Percentiles rank a stretch among this genome's conserved stretches.
Evolutionary conservation across 2,888 invertebrate genomes (phyloP).

Genomic region (Rapana venosa): DNA sequence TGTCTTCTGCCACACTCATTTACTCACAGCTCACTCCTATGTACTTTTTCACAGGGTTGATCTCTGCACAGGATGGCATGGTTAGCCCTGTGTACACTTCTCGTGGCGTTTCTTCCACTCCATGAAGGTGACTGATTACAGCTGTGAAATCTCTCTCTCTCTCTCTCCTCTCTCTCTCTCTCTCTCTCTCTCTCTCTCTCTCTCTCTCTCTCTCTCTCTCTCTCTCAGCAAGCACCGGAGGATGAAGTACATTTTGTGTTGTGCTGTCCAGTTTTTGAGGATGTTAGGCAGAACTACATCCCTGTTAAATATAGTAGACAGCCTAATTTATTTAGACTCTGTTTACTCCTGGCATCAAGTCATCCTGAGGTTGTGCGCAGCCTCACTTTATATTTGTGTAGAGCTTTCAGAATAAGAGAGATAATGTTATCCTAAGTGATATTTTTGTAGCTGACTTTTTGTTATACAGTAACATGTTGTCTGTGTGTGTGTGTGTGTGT

Average conservation of each 20-base stretch:
- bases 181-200: not conserved
- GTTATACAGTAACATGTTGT: too few relatives aligned
- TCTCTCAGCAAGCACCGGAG: not conserved
- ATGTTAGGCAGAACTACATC: too few relatives aligned
- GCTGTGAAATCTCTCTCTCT: not conserved
- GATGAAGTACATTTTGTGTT: not conserved
- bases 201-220: conserved; percentile 1
- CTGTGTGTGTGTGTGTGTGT: too few relatives aligned
- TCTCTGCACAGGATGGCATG: not conserved
- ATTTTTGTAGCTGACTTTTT: too few relatives aligned
- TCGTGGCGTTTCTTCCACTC: not conserved
- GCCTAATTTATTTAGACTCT: too few relatives aligned
- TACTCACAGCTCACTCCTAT: too few relatives aligned
- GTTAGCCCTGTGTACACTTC: not conserved
- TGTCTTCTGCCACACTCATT: too few relatives aligned
- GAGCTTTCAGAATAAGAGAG: too few relatives aligned
- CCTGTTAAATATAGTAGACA: too few relatives aligned
- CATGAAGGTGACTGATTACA: not conserved
- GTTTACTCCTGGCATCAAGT: not conserved
- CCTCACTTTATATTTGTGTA: too few relatives aligned
- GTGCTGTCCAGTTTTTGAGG: not conserved
- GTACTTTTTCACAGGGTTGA: not conserved
- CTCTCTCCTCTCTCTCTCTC: not conserved
- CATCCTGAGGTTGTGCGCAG: not conserved
- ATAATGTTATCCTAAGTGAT: too few relatives aligned